Conservation (phyloP, 1,140 invertebrate genomes). For the Batillaria attramentaria region DNA sequence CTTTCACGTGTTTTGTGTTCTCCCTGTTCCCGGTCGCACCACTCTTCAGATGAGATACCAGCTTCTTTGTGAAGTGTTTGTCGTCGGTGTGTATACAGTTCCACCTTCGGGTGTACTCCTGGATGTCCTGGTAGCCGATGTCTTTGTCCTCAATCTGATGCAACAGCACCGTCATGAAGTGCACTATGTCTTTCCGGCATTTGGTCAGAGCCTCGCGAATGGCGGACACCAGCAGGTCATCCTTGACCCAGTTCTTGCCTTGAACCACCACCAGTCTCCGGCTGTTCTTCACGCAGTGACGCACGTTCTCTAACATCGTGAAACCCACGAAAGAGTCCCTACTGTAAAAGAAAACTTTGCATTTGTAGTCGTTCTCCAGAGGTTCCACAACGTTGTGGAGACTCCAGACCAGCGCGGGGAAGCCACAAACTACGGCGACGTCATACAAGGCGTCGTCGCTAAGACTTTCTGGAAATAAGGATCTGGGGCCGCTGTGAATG, state of each 20-base stretch:
- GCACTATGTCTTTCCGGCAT: slow-evolving; percentile 46
- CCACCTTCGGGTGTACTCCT: not conserved
- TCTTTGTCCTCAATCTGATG: not conserved
- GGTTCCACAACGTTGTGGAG: slow-evolving; percentile 44
- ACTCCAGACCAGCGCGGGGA: slow-evolving; percentile 42
- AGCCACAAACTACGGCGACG: slow-evolving; percentile 45
- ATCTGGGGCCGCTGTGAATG: slow-evolving; percentile 53
- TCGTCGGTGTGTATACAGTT: not conserved
- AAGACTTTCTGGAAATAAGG: slow-evolving; percentile 51
- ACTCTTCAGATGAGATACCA: not conserved
- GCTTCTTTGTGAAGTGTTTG: slow-evolving; percentile 11
- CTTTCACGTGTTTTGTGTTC: not conserved
- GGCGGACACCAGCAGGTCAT: slow-evolving; percentile 44
- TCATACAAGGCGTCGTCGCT: slow-evolving; percentile 40
- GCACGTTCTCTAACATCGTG: slow-evolving; percentile 53
- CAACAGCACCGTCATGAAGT: slow-evolving; percentile 37
- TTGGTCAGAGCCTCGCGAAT: slow-evolving; percentile 52
- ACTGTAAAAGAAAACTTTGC: slow-evolving; percentile 45
- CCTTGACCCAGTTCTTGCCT: slow-evolving; percentile 36
- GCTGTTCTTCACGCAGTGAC: slow-evolving; percentile 42
- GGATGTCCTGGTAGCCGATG: not conserved
- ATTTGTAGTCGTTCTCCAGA: slow-evolving; percentile 42
- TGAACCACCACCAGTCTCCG: slow-evolving; percentile 51
- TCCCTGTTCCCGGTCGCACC: too few relatives aligned
- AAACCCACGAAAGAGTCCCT: slow-evolving; percentile 51